Percentiles rank a stretch among this genome's conserved stretches.
Evolutionary conservation across 2,113 vertebrate genomes (phyloP).

Genomic region (Paradoxurus hermaphroditus): DNA sequence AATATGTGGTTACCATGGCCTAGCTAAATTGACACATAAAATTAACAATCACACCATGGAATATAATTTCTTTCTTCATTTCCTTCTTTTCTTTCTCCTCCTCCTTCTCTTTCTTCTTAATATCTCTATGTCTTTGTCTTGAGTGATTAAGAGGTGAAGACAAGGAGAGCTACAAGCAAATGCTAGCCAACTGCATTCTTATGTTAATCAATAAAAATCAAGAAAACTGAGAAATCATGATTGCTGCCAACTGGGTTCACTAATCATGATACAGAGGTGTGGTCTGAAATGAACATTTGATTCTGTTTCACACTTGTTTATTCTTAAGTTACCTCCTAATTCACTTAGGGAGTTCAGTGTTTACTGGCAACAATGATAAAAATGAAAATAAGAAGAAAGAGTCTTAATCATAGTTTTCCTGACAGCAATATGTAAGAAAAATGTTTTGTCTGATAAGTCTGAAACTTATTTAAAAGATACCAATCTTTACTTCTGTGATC

Average conservation of each 20-base stretch:
- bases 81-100: not conserved
- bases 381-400: not conserved
- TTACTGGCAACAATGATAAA: not conserved
- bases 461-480: slow-evolving; percentile 80
- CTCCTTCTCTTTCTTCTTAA: not conserved
- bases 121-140: not conserved
- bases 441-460: slow-evolving; percentile 68
- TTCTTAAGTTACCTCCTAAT: not conserved
- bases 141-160: not conserved
- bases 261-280: not conserved
- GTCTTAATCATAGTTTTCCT: slow-evolving; percentile 65
- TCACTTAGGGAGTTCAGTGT: not conserved
- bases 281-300: not conserved
- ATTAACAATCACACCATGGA: not conserved
- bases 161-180: not conserved
- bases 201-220: not conserved
- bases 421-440: slow-evolving; percentile 73
- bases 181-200: not conserved
- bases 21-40: not conserved
- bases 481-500: slow-evolving; percentile 64
- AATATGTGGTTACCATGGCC: not conserved
- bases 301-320: not conserved
- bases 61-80: not conserved
- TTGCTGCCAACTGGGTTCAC: not conserved
- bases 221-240: not conserved